A percentile compares a stretch with the other conserved stretches of the same genome.
phyloP scores from a whole-genome alignment of 1,140 invertebrate species.

The Liolophura sinensis region DNA sequence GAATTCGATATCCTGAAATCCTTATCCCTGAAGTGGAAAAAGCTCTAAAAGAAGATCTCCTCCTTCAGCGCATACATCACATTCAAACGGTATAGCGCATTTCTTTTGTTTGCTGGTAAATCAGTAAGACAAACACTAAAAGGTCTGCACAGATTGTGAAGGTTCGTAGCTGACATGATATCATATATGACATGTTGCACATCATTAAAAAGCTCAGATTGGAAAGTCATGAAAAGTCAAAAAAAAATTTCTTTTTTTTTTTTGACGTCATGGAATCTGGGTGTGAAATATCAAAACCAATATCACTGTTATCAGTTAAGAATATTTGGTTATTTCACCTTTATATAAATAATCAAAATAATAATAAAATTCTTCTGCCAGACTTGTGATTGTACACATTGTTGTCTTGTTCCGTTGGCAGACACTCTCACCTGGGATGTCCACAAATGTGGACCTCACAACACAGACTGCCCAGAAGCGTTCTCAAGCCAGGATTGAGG shows the following conservation, averaged over 20 bases:
- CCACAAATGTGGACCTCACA: not conserved
- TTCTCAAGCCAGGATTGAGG: conserved; percentile 22
- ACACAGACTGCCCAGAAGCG: not conserved
- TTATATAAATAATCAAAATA: not conserved
- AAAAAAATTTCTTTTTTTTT: conserved; percentile 1
- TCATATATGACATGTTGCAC: not conserved
- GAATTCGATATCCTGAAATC: conserved; percentile 46
- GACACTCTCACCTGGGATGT: not conserved
- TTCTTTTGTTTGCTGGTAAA: too few relatives aligned
- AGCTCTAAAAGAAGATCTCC: conserved; percentile 32
- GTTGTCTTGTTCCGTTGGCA: not conserved
- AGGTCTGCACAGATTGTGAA: too few relatives aligned
- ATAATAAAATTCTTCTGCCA: not conserved
- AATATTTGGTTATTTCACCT: not conserved
- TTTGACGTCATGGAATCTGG: not conserved
- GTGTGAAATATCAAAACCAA: conserved; percentile 1
- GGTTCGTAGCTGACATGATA: too few relatives aligned
- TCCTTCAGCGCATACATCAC: conserved; percentile 14
- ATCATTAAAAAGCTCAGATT: not conserved
- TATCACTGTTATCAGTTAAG: not conserved
- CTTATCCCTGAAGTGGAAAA: conserved; percentile 48
- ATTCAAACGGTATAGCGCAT: conserved; percentile 15
- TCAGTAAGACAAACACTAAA: too few relatives aligned
- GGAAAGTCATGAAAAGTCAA: not conserved
- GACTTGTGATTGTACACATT: not conserved